These are phyloP conservation scores for Hirtodrosophila confusa DNA, from an alignment of 2,888 invertebrate genomes.

Conservation along the genomic window DNA sequence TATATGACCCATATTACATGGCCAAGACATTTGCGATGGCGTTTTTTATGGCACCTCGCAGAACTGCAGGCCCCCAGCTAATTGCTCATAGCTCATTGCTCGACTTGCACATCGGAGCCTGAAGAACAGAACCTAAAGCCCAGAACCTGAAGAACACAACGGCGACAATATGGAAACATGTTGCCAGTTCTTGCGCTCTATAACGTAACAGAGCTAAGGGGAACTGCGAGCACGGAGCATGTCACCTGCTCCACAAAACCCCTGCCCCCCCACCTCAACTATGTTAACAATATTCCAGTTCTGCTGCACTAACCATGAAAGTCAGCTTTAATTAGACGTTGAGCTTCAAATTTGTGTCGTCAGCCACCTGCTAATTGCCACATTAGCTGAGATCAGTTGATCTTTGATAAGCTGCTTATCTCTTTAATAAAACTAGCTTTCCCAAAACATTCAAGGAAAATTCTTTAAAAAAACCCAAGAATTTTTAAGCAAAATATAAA, in stretches of 20 bases:
- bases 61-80: constrained; percentile 49
- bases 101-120: constrained; percentile 34
- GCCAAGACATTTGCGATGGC: constrained; percentile 22
- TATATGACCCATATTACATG: constrained; percentile 67
- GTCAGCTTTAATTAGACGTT: constrained; percentile 43
- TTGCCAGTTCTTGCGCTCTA: constrained; percentile 22
- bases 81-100: constrained; percentile 33
- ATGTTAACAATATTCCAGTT: constrained; percentile 44
- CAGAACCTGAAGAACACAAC: not conserved
- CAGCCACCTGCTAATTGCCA: constrained; percentile 33
- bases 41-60: constrained; percentile 39
- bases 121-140: constrained; percentile 2
- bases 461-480: too few relatives aligned
- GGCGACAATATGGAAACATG: constrained; percentile 23
- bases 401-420: not conserved
- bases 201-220: too few relatives aligned
- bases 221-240: constrained; percentile 33
- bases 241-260: constrained; percentile 56
- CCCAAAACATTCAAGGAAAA: too few relatives aligned
- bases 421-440: not conserved
- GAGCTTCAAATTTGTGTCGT: constrained; percentile 30
- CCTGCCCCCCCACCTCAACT: not conserved
- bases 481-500: too few relatives aligned
- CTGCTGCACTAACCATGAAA: constrained; percentile 68
- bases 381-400: constrained; percentile 9